Evolutionary conservation across 2,888 invertebrate species (phyloP).

Genomic region (Tyria jacobaeae): DNA sequence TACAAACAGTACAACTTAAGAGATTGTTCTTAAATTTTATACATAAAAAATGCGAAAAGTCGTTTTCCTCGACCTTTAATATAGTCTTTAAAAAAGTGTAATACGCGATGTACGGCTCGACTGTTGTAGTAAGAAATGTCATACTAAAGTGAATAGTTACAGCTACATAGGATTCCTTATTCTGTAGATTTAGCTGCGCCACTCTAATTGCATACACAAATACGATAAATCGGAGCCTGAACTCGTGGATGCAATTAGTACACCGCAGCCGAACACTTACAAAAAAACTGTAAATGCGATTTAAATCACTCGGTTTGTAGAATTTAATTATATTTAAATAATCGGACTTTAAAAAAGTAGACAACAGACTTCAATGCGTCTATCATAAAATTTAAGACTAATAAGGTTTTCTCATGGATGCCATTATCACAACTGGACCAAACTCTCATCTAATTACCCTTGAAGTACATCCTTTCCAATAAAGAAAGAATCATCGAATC

Average conservation of each 20-base stretch:
- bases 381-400: too few species aligned
- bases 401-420: too few species aligned
- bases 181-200: neutral
- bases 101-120: neutral
- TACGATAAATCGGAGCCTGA: conserved; percentile 3
- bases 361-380: too few species aligned
- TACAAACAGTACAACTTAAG: too few species aligned
- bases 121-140: conserved; percentile 6
- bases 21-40: too few species aligned
- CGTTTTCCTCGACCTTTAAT: too few species aligned
- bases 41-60: too few species aligned
- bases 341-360: too few species aligned
- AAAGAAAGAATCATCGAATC: too few species aligned
- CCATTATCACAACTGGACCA: too few species aligned
- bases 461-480: too few species aligned
- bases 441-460: too few species aligned
- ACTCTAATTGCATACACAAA: conserved; percentile 11
- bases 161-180: conserved; percentile 3
- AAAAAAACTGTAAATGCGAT: neutral
- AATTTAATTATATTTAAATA: neutral
- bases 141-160: conserved; percentile 7
- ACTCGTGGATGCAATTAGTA: conserved; percentile 4
- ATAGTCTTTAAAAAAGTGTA: neutral
- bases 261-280: neutral
- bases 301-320: neutral